Evolutionary conservation across 1,140 invertebrate species (phyloP).

Genomic region (Leptinotarsa texana): DNA sequence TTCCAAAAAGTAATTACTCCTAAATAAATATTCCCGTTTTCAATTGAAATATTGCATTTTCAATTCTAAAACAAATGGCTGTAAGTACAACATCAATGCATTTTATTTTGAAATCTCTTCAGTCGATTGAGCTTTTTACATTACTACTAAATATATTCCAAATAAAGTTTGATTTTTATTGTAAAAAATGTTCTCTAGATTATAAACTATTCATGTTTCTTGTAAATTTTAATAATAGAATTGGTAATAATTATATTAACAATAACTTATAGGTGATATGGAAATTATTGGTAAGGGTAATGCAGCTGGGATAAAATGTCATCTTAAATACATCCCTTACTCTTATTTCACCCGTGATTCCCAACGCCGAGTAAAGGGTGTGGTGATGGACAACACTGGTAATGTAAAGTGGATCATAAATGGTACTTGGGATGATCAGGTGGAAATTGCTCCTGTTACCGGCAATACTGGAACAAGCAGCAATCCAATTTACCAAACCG

Average conservation of each 20-base stretch:
- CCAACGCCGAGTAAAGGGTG: slow-evolving; percentile 85
- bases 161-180: background rate
- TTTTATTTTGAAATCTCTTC: background rate
- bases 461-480: slow-evolving; percentile 70
- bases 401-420: slow-evolving; percentile 61
- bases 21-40: too few species aligned
- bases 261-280: slow-evolving; percentile 73
- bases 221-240: background rate
- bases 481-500: slow-evolving; percentile 92
- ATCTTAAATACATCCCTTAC: slow-evolving; percentile 95
- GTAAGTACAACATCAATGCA: too few species aligned
- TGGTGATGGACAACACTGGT: slow-evolving; percentile 70
- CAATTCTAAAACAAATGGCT: too few species aligned
- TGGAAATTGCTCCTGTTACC: slow-evolving; percentile 91
- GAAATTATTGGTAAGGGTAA: slow-evolving; percentile 80
- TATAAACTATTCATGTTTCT: too few species aligned
- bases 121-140: background rate
- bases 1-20: too few species aligned
- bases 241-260: slow-evolving; percentile 6
- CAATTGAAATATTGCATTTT: too few species aligned
- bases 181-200: too few species aligned
- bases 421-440: slow-evolving; percentile 86
- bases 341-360: slow-evolving; percentile 96
- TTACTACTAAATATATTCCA: background rate
- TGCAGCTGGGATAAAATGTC: slow-evolving; percentile 87